Evolutionary conservation across 2,888 invertebrate genomes (phyloP).

Genomic region (Stenodema calcarata): DNA sequence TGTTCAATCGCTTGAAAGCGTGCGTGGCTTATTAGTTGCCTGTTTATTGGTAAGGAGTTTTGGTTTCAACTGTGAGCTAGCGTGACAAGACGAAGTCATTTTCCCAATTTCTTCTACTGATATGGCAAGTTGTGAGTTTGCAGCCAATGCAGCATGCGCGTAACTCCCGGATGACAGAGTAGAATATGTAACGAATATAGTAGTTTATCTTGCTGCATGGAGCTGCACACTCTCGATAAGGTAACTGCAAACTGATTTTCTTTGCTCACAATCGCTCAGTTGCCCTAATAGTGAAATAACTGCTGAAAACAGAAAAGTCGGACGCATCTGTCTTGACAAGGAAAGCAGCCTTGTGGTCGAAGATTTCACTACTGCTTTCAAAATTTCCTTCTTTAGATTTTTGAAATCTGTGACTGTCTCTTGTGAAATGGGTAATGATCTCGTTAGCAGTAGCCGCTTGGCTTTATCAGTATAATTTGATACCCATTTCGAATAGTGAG

Average conservation of each 20-base stretch:
- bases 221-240: conserved; percentile 8
- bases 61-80: conserved; percentile 36
- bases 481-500: no score
- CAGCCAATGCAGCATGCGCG: not conserved
- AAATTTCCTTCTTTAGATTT: no score
- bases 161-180: not conserved
- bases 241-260: conserved; percentile 30
- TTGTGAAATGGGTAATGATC: no score
- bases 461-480: no score
- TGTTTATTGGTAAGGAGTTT: not conserved
- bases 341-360: no score
- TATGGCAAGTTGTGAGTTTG: not conserved
- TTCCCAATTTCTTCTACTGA: conserved; percentile 51
- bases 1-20: not conserved
- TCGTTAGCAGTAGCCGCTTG: no score
- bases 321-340: no score
- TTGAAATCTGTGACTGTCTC: no score
- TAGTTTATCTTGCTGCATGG: no score
- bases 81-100: conserved; percentile 33
- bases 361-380: no score
- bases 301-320: no score
- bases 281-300: no score
- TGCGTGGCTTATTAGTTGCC: not conserved
- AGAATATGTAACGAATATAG: conserved; percentile 41
- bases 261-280: conserved; percentile 48